Base-by-base conservation (phyloP, 64 coral and sea anemone genomes). In the Actinia tenebrosa region DNA sequence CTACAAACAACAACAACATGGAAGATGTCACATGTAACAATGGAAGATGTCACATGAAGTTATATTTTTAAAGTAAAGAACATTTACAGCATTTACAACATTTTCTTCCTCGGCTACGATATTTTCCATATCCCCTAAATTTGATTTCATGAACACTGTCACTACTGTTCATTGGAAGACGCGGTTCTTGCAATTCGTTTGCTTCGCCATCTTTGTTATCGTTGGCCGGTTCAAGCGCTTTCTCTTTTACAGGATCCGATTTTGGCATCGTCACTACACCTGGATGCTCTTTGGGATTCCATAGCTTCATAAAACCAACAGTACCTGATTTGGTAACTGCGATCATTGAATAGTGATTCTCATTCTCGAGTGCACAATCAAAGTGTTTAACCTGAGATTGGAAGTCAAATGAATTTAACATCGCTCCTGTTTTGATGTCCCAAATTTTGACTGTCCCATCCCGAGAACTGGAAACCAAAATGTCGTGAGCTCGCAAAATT, bases 351-450 rank as follows among this genome's bases (percentile, higher is more conserved):
- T 93, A 93, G 15, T 87, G 84, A 60, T 80, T 64, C 15, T 80
- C 88, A 25, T 0, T 55, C 14, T 78, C 83, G 60, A 72, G 79
- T 50, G 42, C 79, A 16, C 43, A 81, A 59, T 87, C 91, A 45
- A 96, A 96, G 56, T 93, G 87, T 25, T 93, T 96, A 1, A 96
- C 94, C 77, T 96, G 94, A 18, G 88, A 93, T 42, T 96, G 94
- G 23, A 96, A 96, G 88, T 96, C 94, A 22, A 90, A 96, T 8
- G 94, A 96, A 50, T 87, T 71, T 19, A 93, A 44, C 79, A 96
- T 45, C 45, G 93, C 58, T 47, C 84, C 88, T 20, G 44, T 90
- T 10, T 60, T n/a, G 20, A 87, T 90, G 82, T 84, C 54, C 94
- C 94, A 96, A 50, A 89, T 84, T 46, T 96, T 96, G 30, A 93